Base-by-base conservation (phyloP, 2,888 invertebrate genomes). In the Nematopogon swammerdamellus region DNA sequence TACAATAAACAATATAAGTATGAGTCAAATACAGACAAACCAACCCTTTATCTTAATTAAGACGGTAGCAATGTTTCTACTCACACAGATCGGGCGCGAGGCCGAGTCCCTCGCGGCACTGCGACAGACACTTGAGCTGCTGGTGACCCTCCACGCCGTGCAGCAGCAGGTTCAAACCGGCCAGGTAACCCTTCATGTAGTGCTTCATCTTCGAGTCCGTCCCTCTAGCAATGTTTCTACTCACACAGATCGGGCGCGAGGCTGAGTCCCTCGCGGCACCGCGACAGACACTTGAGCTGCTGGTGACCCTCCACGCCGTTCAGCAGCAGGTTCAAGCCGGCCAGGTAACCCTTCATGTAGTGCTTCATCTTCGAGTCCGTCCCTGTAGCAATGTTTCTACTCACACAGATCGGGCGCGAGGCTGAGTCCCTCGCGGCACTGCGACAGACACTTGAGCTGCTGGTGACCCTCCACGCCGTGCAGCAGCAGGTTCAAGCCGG, bases 141-240 rank as follows among this genome's bases (percentile, higher is more conserved):
- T 85, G 82, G 0, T 87, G 80, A 49, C 87, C 85, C 68, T 94
- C 92, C 53, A 85, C 87, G 47, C 83, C 85, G n/a, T 87, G 90
- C 50, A 86, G 83, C 54, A 92, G 72, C 47, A 95, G 84, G 29
- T 91, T 91, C 54, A 96, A 82, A 0, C 95, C 93, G 14, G 94
- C 92, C 65, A 96, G 80, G 71, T 92, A 92, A n/a, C 95, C 95
- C 55, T 75, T 87, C 74, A 95, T 86, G 70, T 91, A 88, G 70
- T 97, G 97, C 63, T 91, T 91, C 83, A 96, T 91, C 64, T 90
- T 89, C 67, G 88, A 88, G 60, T 95, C 95, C 0, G 93, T 91
- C 43, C 95, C 93, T 25, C 5, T n/a, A n/a, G n/a, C n/a, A n/a
- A n/a, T n/a, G n/a, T n/a, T n/a, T n/a, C n/a, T n/a, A 91, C 71